Base-by-base conservation (phyloP, 2,797 vertebrate genomes). In the Craterocephalus amniculus region DNA sequence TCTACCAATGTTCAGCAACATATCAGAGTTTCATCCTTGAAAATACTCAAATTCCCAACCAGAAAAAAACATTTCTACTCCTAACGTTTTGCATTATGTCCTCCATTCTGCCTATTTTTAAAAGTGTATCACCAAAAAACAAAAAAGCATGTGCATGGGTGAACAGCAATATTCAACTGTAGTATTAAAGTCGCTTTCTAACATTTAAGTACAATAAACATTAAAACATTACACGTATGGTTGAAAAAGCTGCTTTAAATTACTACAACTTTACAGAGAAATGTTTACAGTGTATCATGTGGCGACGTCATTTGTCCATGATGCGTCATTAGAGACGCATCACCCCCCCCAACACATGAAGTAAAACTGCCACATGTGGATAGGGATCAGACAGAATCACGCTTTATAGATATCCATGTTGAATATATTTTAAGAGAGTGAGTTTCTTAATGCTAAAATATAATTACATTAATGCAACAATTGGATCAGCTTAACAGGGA, bases 241-340 rank as follows among this genome's bases (percentile, higher is more conserved):
- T 7, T 16, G 14, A 26, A 6, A 14, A 29, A 54, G 26, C 26
- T 18, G 13, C 13, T 27, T 14, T 6, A 52, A 54, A 24, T 52
- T 27, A 4, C 24, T 52, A 24, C 49, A 49, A 8, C 45, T n/a
- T 49, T 49, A 8, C n/a, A 4, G 48, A 12, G 48, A 1, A 26
- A 27, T 2, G 11, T 26, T 54, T 54, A 54, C 51, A 54, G 51
- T 54, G 51, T 2, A 52, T 12, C 26, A 54, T 76, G 63, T 78
- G 70, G 71, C 31, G 70, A 65, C 48, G 72, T 74, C 67, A 62
- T 58, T 10, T 76, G 79, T 66, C 38, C 52, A 54, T 74, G 82
- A 79, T 74, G 79, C 63, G 77, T 64, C 65, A 6, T 10, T 64
- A 61, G 63, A 4, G 32, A 72, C 62, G 69, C 62, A 43, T 26